Evolutionary conservation across 2,888 invertebrate species (phyloP).

Genomic region (Lochmaea crataegi): DNA sequence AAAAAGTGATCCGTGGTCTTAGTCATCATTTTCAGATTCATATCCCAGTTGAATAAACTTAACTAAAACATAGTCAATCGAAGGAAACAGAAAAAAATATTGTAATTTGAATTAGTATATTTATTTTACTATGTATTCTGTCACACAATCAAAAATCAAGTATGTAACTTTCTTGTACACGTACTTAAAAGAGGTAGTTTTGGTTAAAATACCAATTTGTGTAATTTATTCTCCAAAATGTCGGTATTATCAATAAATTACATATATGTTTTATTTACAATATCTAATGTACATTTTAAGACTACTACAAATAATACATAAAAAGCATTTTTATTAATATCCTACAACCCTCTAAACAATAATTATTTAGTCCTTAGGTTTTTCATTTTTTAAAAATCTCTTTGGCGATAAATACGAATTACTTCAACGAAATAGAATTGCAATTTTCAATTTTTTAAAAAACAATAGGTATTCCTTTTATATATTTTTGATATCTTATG

Average conservation of each 20-base stretch:
- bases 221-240: slow-evolving; percentile 15
- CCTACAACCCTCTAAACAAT: slow-evolving; percentile 26
- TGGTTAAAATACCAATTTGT: slow-evolving; percentile 28
- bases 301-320: slow-evolving; percentile 32
- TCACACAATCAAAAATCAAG: slow-evolving; percentile 18
- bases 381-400: slow-evolving; percentile 41
- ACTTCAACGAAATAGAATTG: slow-evolving; percentile 9
- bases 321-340: slow-evolving; percentile 30
- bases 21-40: too few relatives aligned
- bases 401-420: slow-evolving; percentile 49
- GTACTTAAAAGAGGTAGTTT: slow-evolving; percentile 31
- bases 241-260: slow-evolving; percentile 23
- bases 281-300: slow-evolving; percentile 31
- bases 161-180: slow-evolving; percentile 5
- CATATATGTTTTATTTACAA: slow-evolving; percentile 29
- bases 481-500: too few relatives aligned
- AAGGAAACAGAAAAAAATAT: background rate
- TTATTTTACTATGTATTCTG: slow-evolving; percentile 17
- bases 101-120: slow-evolving; percentile 2
- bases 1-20: too few relatives aligned
- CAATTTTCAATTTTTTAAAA: slow-evolving; percentile 14
- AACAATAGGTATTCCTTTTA: too few relatives aligned
- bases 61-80: background rate
- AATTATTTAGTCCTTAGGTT: slow-evolving; percentile 21
- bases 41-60: too few relatives aligned